phyloP scores from a whole-genome alignment of 2,797 vertebrate genomes.

The Coranthus polyacanthus region DNA sequence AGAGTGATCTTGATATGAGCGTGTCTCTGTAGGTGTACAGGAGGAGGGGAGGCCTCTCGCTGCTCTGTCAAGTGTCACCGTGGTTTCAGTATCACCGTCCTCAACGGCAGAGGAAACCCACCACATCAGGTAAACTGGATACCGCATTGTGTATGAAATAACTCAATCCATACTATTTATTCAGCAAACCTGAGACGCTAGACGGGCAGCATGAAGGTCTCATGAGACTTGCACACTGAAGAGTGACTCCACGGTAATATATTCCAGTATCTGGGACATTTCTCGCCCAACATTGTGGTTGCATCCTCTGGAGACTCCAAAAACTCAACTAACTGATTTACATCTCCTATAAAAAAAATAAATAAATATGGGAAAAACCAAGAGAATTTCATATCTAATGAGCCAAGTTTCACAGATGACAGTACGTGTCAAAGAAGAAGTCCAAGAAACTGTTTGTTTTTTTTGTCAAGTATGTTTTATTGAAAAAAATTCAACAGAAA shows the following conservation, averaged over 20 bases:
- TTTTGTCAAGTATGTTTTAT: no score
- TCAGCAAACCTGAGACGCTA: no score
- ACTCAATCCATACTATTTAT: no score
- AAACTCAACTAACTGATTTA: no score
- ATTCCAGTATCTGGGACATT: constrained; percentile 11
- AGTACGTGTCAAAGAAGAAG: background rate
- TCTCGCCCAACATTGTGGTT: constrained; percentile 17
- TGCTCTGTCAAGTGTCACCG: constrained; percentile 87
- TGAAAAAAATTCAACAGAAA: no score
- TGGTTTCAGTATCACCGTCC: constrained; percentile 84
- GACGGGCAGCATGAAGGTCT: no score
- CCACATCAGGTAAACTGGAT: constrained; percentile 79
- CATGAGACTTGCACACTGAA: no score
- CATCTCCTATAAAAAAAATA: background rate
- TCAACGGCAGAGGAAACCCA: constrained; percentile 67
- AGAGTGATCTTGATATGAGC: constrained; percentile 43
- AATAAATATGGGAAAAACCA: background rate
- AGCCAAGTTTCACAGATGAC: constrained; percentile 1
- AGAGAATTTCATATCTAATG: background rate
- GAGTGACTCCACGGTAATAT: background rate
- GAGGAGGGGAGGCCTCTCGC: constrained; percentile 70
- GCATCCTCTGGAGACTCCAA: background rate
- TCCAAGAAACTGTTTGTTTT: constrained; percentile 12
- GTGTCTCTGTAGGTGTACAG: constrained; percentile 83
- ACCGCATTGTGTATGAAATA: no score